Evolutionary conservation across 2,797 vertebrate species (phyloP), one percentile per base, ranked within the genome.

Genomic region (Pipistrellus pygmaeus): DNA sequence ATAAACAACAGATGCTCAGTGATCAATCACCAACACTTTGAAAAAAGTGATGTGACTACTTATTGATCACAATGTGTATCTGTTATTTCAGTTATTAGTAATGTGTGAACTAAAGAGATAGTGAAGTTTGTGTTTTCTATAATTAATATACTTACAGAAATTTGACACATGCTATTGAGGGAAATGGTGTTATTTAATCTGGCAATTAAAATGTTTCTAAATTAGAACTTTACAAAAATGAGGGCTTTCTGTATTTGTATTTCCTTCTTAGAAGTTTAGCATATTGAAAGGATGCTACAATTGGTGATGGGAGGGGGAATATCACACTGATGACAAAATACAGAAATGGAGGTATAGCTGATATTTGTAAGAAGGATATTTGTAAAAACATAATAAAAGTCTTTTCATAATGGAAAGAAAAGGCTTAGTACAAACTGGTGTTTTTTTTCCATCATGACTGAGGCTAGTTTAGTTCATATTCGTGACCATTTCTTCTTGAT

Each of bases 321-420:
- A 72, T 75, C 25, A 60, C 17, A 35, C 41, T 69, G 73, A 73
- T 30, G 5, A 51, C 30, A 38, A 20, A 85, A 55, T 72, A 32
- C 0, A 73, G 53, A 9, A 91, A 73, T 13, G 57, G 41, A 81
- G 62, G 12, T 23, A 60, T 73, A 75, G n/a, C 32, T 44, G 48
- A 66, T 68, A 32, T 53, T 41, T 48, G 53, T 72, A 51, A 82
- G 66, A 86, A 71, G n/a, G 32, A 17, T 66, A 46, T 68, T 87
- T 81, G 44, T 80, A 38, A 75, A 68, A 94, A 62, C 82, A 46
- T 60, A 68, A 77, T 94, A 71, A 55, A 71, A 88, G 64, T 88
- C 38, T 88, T 77, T 72, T 32, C 32, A 17, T 32, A 76, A 30
- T 23, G 30, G 27, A 81, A 84, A 64, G 25, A 85, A 92, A 83